phyloP scores from a whole-genome alignment of 2,888 invertebrate species.

The Hanleya hanleyi region DNA sequence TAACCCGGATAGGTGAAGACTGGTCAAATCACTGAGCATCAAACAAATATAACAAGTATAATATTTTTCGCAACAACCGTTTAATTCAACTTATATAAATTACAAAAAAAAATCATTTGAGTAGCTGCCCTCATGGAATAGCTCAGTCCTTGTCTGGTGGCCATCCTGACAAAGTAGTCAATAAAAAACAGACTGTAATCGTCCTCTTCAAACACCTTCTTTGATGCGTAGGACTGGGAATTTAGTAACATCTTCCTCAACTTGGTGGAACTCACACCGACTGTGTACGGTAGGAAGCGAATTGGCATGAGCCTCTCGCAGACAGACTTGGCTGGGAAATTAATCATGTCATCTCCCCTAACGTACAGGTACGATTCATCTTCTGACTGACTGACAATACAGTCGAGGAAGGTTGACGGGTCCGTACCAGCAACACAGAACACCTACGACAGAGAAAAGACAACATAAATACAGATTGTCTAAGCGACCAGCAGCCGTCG shows the following conservation, averaged over 20 bases:
- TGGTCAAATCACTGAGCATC: no score
- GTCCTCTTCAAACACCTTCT: not conserved
- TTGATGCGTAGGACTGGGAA: not conserved
- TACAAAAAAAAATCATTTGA: no score
- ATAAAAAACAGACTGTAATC: slow-evolving; percentile 7
- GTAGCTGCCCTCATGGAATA: no score
- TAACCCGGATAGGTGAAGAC: no score
- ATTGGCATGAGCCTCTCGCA: slow-evolving; percentile 63
- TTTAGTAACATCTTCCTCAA: slow-evolving; percentile 31
- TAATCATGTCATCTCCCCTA: slow-evolving; percentile 67
- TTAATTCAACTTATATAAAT: no score
- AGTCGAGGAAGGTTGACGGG: slow-evolving; percentile 56
- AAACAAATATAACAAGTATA: no score
- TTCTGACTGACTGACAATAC: slow-evolving; percentile 45
- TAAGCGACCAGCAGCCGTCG: no score
- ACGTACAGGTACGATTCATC: slow-evolving; percentile 56
- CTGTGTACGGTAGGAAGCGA: slow-evolving; percentile 62
- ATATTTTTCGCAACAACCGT: no score
- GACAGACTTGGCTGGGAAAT: slow-evolving; percentile 60
- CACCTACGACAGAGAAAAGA: no score
- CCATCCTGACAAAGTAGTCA: no score
- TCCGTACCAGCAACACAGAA: slow-evolving; percentile 64
- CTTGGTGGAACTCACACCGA: slow-evolving; percentile 44
- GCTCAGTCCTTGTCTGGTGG: no score
- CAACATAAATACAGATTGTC: no score